Evolutionary conservation across 2,797 vertebrate genomes (phyloP).

Genomic region (Periparus ater): DNA sequence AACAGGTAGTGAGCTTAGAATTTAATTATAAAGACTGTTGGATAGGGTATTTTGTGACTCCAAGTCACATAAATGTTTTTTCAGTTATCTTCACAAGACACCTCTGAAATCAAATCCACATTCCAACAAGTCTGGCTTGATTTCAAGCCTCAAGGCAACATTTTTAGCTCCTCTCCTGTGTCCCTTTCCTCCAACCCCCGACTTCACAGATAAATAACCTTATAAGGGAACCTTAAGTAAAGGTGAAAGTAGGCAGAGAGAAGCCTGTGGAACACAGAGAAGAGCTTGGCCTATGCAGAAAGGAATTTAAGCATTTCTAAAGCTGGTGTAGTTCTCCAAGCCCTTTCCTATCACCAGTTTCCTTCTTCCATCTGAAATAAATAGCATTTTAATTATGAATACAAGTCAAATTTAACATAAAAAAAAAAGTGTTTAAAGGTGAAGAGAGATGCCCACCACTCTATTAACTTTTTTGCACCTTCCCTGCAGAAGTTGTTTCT

Average conservation of each 20-base stretch:
- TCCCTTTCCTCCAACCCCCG: neutral
- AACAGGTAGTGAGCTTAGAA: neutral
- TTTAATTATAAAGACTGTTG: neutral
- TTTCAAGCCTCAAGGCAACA: neutral
- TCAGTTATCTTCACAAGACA: neutral
- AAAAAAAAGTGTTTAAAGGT: neutral
- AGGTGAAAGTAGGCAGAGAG: neutral
- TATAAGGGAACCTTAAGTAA: neutral
- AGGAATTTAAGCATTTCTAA: neutral
- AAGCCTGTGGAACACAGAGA: neutral
- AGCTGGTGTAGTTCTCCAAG: neutral
- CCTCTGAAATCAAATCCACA: neutral
- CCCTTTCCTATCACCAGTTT: neutral
- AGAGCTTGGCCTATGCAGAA: neutral
- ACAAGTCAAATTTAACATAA: neutral
- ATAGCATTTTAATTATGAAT: neutral
- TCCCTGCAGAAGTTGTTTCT: constrained; percentile 26
- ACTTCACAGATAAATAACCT: neutral
- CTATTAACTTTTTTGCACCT: constrained; percentile 12
- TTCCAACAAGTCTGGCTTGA: neutral
- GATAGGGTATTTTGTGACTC: neutral
- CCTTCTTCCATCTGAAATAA: constrained; percentile 11
- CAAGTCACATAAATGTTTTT: neutral
- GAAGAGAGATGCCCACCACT: neutral
- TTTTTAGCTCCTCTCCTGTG: neutral